phyloP scores from a whole-genome alignment of 2,888 invertebrate species.

The Tinea pellionella region DNA sequence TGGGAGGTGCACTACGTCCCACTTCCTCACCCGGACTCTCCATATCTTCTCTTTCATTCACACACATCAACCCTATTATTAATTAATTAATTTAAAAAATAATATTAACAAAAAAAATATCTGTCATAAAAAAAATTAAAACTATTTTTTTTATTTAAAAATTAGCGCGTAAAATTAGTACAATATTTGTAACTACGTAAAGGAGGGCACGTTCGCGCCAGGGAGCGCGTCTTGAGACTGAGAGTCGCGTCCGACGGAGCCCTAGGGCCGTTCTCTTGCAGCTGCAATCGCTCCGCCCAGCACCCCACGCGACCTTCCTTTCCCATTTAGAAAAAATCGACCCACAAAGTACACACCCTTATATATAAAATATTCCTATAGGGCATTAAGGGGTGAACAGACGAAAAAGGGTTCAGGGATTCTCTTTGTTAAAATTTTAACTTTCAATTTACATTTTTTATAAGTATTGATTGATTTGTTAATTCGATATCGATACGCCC shows the following conservation, averaged over 20 bases:
- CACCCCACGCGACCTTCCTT: conserved; percentile 55
- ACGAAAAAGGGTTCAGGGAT: no score
- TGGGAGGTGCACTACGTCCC: conserved; percentile 53
- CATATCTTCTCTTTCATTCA: conserved; percentile 57
- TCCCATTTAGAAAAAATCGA: conserved; percentile 40
- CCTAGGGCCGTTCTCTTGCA: conserved; percentile 54
- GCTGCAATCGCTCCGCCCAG: conserved; percentile 60
- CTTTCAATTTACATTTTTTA: no score
- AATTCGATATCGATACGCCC: no score
- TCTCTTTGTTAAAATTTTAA: no score
- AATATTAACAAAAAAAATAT: background rate
- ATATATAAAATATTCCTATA: no score
- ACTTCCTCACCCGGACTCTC: conserved; percentile 63
- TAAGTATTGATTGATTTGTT: no score
- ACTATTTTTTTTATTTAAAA: background rate
- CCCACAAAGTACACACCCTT: conserved; percentile 6
- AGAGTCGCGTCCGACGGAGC: conserved; percentile 33
- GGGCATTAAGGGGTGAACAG: background rate
- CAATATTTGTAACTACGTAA: background rate
- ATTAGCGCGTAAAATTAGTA: conserved; percentile 20
- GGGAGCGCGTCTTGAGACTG: conserved; percentile 58
- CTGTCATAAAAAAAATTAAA: background rate
- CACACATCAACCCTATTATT: conserved; percentile 56
- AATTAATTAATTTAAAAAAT: background rate
- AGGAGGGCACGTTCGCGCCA: conserved; percentile 32